phyloP scores from a whole-genome alignment of 1,140 invertebrate genomes.

The Lucilia sericata region DNA sequence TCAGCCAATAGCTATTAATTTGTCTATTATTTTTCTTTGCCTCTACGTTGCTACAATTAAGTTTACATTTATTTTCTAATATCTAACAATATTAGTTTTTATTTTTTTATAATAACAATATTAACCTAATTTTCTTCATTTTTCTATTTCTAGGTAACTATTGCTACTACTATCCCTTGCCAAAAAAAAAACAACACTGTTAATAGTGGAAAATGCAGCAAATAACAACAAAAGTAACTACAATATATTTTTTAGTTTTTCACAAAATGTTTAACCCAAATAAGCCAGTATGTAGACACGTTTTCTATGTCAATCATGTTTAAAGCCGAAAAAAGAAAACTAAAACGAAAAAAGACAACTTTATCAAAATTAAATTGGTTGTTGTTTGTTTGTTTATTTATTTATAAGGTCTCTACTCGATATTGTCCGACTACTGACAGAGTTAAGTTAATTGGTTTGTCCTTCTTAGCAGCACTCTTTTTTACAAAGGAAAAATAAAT shows the following conservation, averaged over 20 bases:
- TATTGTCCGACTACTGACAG: neutral
- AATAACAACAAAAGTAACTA: neutral
- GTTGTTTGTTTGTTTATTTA: neutral
- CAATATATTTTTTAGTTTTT: neutral
- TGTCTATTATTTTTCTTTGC: too few species aligned
- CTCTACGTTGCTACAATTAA: neutral
- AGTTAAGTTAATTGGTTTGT: too few species aligned
- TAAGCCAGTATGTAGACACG: slow-evolving; percentile 10
- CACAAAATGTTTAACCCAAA: neutral
- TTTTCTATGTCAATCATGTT: slow-evolving; percentile 21
- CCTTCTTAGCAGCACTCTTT: too few species aligned
- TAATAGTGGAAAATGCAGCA: neutral
- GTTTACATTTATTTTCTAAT: neutral
- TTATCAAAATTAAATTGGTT: slow-evolving; percentile 6
- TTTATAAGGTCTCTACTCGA: neutral
- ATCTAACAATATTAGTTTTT: neutral
- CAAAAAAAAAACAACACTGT: neutral
- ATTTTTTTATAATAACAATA: neutral
- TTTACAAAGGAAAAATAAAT: neutral
- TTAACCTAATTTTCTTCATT: slow-evolving; percentile 7
- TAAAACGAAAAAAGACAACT: neutral
- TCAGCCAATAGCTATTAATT: too few species aligned
- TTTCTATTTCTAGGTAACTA: slow-evolving; percentile 14
- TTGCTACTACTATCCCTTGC: neutral
- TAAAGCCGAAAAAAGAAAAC: too few species aligned